A percentile compares a stretch with the other conserved stretches of the same genome.
Conservation (phyloP, 53 echinoderm and acorn worm species). For the Holothuria leucospilota region DNA sequence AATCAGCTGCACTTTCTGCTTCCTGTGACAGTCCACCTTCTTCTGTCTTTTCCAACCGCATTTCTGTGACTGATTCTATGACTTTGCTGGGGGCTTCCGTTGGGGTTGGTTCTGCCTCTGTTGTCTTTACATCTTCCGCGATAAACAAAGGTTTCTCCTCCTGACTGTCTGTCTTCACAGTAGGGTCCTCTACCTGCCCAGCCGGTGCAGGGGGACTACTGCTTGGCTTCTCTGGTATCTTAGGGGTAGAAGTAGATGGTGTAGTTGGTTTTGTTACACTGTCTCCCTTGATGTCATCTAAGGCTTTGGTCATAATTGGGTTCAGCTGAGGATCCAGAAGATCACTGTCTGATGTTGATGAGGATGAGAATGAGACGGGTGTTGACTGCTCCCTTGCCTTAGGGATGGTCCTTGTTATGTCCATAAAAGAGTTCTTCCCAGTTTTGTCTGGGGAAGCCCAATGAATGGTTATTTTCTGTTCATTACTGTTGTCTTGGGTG, state of each 20-base stretch:
- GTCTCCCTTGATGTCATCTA: slow-evolving; percentile 41
- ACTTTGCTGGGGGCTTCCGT: neutral
- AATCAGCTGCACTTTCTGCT: neutral
- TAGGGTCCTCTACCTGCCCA: neutral
- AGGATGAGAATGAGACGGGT: slow-evolving; percentile 84
- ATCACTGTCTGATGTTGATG: slow-evolving; percentile 85
- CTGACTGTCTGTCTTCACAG: neutral
- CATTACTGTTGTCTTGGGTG: slow-evolving; percentile 80
- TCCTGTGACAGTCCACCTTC: neutral
- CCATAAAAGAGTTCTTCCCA: slow-evolving; percentile 82
- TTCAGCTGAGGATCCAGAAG: slow-evolving; percentile 90
- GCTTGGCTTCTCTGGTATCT: slow-evolving; percentile 3
- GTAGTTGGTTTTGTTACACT: neutral
- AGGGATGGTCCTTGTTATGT: slow-evolving; percentile 87
- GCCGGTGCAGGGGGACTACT: neutral
- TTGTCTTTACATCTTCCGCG: slow-evolving; percentile 19
- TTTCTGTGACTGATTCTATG: neutral
- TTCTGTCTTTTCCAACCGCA: neutral
- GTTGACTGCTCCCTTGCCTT: slow-evolving; percentile 81
- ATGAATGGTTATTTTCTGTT: slow-evolving; percentile 94
- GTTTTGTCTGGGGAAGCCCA: slow-evolving; percentile 88
- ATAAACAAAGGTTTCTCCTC: slow-evolving; percentile 26
- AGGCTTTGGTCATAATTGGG: slow-evolving; percentile 33
- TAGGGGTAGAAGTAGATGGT: neutral
- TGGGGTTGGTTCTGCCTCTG: slow-evolving; percentile 3